Base-by-base conservation (phyloP, 1,140 invertebrate species). In the Drosophila tropicalis region DNA sequence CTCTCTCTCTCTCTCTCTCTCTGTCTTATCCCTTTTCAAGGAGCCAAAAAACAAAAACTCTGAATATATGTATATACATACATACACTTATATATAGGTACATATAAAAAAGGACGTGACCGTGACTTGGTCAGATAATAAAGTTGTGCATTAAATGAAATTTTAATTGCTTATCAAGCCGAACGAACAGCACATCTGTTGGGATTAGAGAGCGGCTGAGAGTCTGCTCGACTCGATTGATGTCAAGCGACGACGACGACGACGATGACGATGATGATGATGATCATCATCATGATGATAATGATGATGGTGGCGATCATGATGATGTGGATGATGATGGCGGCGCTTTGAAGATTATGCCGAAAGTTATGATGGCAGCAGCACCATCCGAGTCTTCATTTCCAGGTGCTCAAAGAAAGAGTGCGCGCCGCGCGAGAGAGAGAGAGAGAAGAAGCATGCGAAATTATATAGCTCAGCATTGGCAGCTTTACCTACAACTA, bases 321-420 rank as follows among this genome's bases (percentile, higher is more conserved):
- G 2, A 54, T 25, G 17, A 72, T 70, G 72, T 10, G 9, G 44
- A 51, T 51, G 44, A 60, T 39, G 25, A 72, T 76, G 72, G 81
- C 81, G 74, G 82, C 76, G 79, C 84, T 87, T 87, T 87, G 80
- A 87, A 87, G 84, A 86, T 86, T 79, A 86, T 89, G 84, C 84
- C 77, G 73, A 86, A 86, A 86, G 84, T 86, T 86, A 86, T 86
- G 83, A 86, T 70, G 71, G 32, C 72, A 67, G 54, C 72, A 70
- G 72, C 75, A 65, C 51, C 72, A 70, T 69, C 71, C 64, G 57
- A 68, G 55, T 66, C 60, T 55, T 60, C 44, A 63, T 76, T 63
- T 51, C 62, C 76, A 67, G 56, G 66, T 71, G 72, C 75, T 86
- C 63, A 79, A 63, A 63, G 29, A 72, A 9, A 17, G n/a, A 57